These are phyloP conservation scores for Chloebia gouldiae DNA, from an alignment of 2,113 vertebrate species.

Conservation along the genomic window DNA sequence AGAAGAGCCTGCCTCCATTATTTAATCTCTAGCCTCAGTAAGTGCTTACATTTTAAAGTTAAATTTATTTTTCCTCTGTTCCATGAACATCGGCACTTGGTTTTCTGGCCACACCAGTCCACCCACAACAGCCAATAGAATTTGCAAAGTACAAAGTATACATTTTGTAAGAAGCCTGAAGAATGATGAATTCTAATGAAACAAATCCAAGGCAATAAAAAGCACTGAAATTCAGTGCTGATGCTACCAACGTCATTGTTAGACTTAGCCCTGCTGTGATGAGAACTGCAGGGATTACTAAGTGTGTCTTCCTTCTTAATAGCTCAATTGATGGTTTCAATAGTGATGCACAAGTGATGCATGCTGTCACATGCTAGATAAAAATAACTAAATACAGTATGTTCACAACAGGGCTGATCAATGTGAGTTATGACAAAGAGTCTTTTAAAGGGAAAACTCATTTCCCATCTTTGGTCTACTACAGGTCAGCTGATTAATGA, in stretches of 20 bases:
- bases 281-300: conserved; percentile 26
- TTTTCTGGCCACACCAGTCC: not conserved
- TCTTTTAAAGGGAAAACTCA: conserved; percentile 12
- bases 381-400: conserved; percentile 43
- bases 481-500: not conserved
- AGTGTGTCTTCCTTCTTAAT: conserved; percentile 43
- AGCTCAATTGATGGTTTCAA: conserved; percentile 35
- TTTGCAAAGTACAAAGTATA: not conserved
- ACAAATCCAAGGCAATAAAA: not conserved
- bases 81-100: not conserved
- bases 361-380: conserved; percentile 24
- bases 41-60: conserved; percentile 18
- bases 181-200: not conserved
- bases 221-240: not conserved
- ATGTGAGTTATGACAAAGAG: not conserved
- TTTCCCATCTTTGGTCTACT: not conserved
- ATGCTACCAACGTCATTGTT: not conserved
- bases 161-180: not conserved
- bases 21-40: not conserved
- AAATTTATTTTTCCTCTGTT: conserved; percentile 14
- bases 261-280: not conserved
- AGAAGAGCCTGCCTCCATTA: conserved; percentile 24
- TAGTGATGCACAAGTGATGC: conserved; percentile 41
- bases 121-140: not conserved
- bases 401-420: conserved; percentile 31